Evolutionary conservation across 2,797 vertebrate species (phyloP).

Genomic region (Platalea minor): DNA sequence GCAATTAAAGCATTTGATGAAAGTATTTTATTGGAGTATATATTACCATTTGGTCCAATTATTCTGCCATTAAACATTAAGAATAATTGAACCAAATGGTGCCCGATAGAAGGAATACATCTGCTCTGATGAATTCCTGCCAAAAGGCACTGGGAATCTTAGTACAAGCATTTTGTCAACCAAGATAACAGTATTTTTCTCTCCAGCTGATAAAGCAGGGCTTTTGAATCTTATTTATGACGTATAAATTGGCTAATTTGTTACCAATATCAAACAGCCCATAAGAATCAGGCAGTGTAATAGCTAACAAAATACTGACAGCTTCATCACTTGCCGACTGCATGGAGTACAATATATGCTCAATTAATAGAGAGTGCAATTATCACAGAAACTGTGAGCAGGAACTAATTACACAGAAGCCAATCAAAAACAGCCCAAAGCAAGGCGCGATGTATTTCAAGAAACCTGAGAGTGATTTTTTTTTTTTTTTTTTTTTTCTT

Average conservation of each 20-base stretch:
- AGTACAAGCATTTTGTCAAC: constrained; percentile 33
- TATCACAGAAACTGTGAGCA: constrained; percentile 45
- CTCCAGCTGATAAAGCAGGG: constrained; percentile 39
- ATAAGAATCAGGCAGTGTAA: constrained; percentile 36
- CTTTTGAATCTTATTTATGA: constrained; percentile 63
- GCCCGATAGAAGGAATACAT: constrained; percentile 56
- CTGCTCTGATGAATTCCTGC: constrained; percentile 60
- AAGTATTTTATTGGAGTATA: constrained; percentile 59
- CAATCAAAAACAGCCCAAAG: constrained; percentile 49
- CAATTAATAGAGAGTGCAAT: constrained; percentile 48
- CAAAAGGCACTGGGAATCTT: constrained; percentile 48
- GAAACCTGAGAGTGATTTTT: neutral
- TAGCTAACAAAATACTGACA: constrained; percentile 50
- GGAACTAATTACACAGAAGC: constrained; percentile 49
- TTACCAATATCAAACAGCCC: constrained; percentile 50
- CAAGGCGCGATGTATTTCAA: neutral
- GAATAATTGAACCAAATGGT: constrained; percentile 66
- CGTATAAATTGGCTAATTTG: constrained; percentile 57
- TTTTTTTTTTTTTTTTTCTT: fast-evolving
- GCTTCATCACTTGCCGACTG: constrained; percentile 52
- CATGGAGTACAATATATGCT: constrained; percentile 20
- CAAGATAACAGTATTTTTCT: constrained; percentile 39
- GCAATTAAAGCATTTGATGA: constrained; percentile 63
- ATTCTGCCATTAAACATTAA: constrained; percentile 68
- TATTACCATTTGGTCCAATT: constrained; percentile 65